Conservation (phyloP, 1,140 invertebrate genomes). For the Epicauta chinensis region DNA sequence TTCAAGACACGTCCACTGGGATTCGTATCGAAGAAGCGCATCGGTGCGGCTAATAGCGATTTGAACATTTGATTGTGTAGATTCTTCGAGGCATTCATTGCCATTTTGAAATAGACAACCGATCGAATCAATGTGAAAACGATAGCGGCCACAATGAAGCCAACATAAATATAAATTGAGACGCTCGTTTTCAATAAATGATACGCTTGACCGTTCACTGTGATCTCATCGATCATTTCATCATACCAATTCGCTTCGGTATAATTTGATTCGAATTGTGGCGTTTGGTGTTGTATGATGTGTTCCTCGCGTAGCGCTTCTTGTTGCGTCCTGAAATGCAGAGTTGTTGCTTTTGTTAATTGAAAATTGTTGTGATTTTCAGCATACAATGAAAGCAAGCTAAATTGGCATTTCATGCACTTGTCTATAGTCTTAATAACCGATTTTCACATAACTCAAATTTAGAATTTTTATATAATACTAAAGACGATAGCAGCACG, state of each 20-base stretch:
- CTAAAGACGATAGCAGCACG: too few relatives aligned
- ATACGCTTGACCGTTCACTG: conserved; percentile 8
- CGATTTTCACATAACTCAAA: too few relatives aligned
- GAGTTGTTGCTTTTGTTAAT: too few relatives aligned
- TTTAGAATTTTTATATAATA: too few relatives aligned
- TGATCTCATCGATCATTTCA: conserved; percentile 19
- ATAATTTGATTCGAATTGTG: background rate
- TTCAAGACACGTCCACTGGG: conserved; percentile 73
- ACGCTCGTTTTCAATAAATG: conserved; percentile 27
- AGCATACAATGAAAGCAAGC: too few relatives aligned
- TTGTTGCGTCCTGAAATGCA: conserved; percentile 34
- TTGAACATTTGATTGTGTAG: conserved; percentile 76
- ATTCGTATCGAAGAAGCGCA: conserved; percentile 76
- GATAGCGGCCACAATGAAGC: conserved; percentile 37
- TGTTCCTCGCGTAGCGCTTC: conserved; percentile 23
- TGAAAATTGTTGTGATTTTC: too few relatives aligned
- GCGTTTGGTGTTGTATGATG: background rate
- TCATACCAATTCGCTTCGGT: background rate
- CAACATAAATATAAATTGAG: conserved; percentile 41
- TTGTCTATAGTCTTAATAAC: too few relatives aligned
- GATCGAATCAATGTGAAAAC: conserved; percentile 46
- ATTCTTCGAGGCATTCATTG: conserved; percentile 67
- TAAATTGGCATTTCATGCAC: too few relatives aligned
- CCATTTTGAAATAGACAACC: conserved; percentile 66
- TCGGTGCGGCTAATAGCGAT: conserved; percentile 48